Evolutionary conservation across 2,797 vertebrate species (phyloP), one percentile per base, ranked within the genome.

Genomic region (Nannoperca australis): DNA sequence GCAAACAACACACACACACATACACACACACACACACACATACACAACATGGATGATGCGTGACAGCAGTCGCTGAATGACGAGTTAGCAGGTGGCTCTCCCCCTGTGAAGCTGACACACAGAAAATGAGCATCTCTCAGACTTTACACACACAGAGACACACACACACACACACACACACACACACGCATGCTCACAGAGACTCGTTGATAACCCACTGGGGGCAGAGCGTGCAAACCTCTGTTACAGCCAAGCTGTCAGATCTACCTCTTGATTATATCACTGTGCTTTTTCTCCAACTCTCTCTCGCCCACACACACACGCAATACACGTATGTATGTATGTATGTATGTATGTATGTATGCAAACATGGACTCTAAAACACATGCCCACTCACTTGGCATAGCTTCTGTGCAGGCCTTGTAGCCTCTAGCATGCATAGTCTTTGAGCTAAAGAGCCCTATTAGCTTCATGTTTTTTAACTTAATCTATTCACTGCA

Each of bases 101-200:
- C 72, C 82, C 77, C 84, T 42, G 69, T 78, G 69, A 85, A 88
- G 88, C 85, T 89, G 86, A 90, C 80, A 76, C 51, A 50, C 32
- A 72, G 40, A 71, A 84, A 79, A 82, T 79, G 66, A 70, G 24
- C 65, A 79, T 62, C 51, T 36, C 53, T 62, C 47, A 38, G 34
- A 62, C 40, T 27, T 53, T 14, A 51, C 36, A 60, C 65, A 61
- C 45, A 34, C 7, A 4, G 7, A 34, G 6, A 5, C 34, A 34
- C 3, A 34, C 34, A 34, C 34, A 34, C 34, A 34, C 32, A 34
- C 32, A 32, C 30, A 32, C 30, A 32, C 30, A 34, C 34, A 34
- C 34, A 44, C 36, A 58, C 44, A 59, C 58, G 2, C 51, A 59
- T 53, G n/a, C 70, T 66, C 59, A 30, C 42, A 71, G 24, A 74